These are phyloP conservation scores for Misgurnus anguillicaudatus DNA, from an alignment of 2,113 vertebrate genomes.

Conservation along the genomic window DNA sequence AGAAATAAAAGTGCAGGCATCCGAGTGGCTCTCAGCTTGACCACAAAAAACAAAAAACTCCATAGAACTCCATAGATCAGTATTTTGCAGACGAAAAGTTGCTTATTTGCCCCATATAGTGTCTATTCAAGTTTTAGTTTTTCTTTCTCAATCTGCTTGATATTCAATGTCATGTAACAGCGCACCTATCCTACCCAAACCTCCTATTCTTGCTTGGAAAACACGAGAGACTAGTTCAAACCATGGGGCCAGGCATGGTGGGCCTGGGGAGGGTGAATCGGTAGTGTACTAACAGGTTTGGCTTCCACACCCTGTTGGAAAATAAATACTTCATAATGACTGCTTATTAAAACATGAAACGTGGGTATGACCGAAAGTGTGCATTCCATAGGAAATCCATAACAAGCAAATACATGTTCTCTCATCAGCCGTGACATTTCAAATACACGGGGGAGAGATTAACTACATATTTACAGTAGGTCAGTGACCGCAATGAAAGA, in stretches of 20 bases:
- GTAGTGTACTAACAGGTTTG: constrained; percentile 76
- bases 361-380: constrained; percentile 68
- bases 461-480: constrained; percentile 66
- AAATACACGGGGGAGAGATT: constrained; percentile 70
- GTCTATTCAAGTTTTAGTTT: constrained; percentile 16
- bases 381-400: constrained; percentile 78
- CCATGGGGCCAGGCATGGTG: constrained; percentile 3
- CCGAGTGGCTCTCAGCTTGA: not conserved
- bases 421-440: constrained; percentile 68
- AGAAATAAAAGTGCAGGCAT: not conserved
- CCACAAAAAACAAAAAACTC: not conserved
- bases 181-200: constrained; percentile 28
- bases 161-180: constrained; percentile 5
- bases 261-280: constrained; percentile 37
- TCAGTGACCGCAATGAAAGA: constrained; percentile 67
- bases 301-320: constrained; percentile 76
- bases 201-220: not conserved
- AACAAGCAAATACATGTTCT: constrained; percentile 76
- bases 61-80: not conserved
- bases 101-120: constrained; percentile 1
- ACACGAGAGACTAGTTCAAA: constrained; percentile 28
- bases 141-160: constrained; percentile 7
- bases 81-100: not conserved
- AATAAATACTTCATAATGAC: constrained; percentile 76
- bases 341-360: constrained; percentile 75